These are phyloP conservation scores for Scaptomyza parva DNA, from an alignment of 2,888 invertebrate genomes.

Conservation along the genomic window DNA sequence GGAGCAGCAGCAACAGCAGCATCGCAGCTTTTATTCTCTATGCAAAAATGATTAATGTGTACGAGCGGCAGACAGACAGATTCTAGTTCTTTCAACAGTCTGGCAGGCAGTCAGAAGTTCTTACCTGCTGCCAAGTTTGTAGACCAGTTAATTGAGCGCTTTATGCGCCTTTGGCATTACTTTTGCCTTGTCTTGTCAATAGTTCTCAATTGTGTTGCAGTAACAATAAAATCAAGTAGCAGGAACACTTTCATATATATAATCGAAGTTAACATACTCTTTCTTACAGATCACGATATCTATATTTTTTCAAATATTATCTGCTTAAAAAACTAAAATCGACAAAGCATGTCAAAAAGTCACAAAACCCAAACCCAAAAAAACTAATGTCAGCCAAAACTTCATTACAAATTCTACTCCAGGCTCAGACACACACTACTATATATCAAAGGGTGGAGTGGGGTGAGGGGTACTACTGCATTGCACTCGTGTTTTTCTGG, in stretches of 20 bases:
- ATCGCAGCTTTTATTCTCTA: conserved; percentile 63
- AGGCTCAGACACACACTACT: neutral
- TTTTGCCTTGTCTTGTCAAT: conserved; percentile 41
- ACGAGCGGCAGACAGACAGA: conserved; percentile 8
- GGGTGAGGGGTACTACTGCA: conserved; percentile 49
- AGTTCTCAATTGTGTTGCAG: conserved; percentile 48
- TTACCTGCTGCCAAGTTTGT: conserved; percentile 51
- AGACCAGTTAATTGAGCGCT: conserved; percentile 70
- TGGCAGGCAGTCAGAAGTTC: neutral
- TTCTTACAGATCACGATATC: neutral
- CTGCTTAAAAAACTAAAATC: neutral
- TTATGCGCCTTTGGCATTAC: conserved; percentile 33
- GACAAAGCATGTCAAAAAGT: conserved; percentile 43
- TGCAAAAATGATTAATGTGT: conserved; percentile 75
- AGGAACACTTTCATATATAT: too few relatives aligned
- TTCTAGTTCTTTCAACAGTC: neutral
- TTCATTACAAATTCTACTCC: conserved; percentile 42
- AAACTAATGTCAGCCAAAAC: conserved; percentile 50
- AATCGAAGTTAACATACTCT: neutral
- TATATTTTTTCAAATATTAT: neutral
- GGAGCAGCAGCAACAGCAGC: conserved; percentile 17
- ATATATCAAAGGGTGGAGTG: conserved; percentile 2
- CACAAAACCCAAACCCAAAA: conserved; percentile 2
- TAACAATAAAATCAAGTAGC: neutral
- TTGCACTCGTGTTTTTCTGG: conserved; percentile 78